These are phyloP conservation scores for Cathartes aura DNA, from an alignment of 2,113 vertebrate species.

Conservation along the genomic window DNA sequence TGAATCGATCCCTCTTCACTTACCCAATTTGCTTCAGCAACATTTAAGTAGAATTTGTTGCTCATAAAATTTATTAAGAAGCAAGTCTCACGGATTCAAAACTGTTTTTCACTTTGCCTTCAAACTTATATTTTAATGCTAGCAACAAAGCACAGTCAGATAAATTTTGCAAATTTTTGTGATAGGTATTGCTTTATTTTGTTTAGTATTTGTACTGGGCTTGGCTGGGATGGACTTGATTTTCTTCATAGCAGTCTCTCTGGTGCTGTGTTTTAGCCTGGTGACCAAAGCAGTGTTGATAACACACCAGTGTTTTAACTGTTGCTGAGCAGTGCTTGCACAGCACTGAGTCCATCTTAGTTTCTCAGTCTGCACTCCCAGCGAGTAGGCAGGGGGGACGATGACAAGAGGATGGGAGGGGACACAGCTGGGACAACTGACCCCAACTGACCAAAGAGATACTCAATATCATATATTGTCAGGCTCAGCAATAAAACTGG, in stretches of 20 bases:
- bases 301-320: neutral
- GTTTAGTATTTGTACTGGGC: neutral
- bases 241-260: neutral
- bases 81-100: neutral
- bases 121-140: neutral
- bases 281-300: neutral
- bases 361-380: neutral
- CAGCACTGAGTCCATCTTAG: neutral
- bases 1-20: neutral
- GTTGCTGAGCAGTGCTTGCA: neutral
- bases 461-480: neutral
- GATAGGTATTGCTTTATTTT: neutral
- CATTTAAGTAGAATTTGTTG: neutral
- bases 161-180: neutral
- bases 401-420: neutral
- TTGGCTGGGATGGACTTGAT: neutral
- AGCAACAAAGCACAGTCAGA: neutral
- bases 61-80: neutral
- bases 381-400: fast-evolving
- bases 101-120: neutral
- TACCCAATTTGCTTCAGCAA: neutral
- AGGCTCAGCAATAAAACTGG: neutral
- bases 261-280: neutral
- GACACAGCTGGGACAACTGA: neutral
- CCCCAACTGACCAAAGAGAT: neutral